These are phyloP conservation scores for Hemicordylus capensis DNA, from an alignment of 2,113 vertebrate genomes.

Conservation along the genomic window DNA sequence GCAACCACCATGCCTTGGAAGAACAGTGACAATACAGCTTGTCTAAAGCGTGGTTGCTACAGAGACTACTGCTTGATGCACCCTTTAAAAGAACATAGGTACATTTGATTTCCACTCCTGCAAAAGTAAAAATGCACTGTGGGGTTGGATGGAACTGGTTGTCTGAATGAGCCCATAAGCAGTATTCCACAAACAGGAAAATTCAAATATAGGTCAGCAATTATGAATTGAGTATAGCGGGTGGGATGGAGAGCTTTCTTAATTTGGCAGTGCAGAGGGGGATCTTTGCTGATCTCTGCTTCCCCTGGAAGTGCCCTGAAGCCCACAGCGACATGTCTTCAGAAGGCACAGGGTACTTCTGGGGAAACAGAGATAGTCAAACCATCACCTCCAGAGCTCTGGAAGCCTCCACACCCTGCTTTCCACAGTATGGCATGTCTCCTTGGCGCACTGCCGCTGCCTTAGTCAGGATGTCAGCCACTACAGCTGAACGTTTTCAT, in stretches of 20 bases:
- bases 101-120: neutral
- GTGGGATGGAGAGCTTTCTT: too few species aligned
- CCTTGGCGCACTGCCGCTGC: too few species aligned
- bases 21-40: neutral
- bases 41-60: neutral
- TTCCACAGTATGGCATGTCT: too few species aligned
- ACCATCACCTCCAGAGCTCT: too few species aligned
- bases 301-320: too few species aligned
- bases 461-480: too few species aligned
- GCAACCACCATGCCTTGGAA: neutral
- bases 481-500: neutral
- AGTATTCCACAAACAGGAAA: neutral
- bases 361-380: too few species aligned
- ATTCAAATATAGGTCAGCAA: neutral
- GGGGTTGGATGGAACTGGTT: neutral
- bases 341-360: too few species aligned
- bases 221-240: neutral
- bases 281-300: too few species aligned
- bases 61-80: neutral
- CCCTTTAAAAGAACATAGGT: neutral
- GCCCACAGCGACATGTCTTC: too few species aligned
- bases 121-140: neutral
- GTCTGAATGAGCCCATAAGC: neutral
- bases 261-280: too few species aligned
- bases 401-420: too few species aligned